A percentile compares a stretch with the other conserved stretches of the same genome.
These are phyloP conservation scores for Chunga burmeisteri DNA, from an alignment of 2,113 vertebrate species.

Conservation along the genomic window DNA sequence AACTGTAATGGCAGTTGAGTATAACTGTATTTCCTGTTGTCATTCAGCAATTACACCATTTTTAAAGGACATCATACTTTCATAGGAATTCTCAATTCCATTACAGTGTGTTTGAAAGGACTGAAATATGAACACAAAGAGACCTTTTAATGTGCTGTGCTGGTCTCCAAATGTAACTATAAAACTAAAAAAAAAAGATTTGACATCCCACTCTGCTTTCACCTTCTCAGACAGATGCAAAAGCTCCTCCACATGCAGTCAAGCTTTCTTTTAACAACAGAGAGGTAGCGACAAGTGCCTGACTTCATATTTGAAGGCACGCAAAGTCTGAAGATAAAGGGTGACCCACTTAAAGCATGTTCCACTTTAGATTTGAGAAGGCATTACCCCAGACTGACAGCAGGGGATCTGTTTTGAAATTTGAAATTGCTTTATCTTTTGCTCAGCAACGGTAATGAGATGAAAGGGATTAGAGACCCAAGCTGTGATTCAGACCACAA, in stretches of 20 bases:
- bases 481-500: not conserved
- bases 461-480: not conserved
- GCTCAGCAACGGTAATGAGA: not conserved
- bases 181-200: not conserved
- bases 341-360: not conserved
- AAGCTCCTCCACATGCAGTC: not conserved
- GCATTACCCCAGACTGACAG: not conserved
- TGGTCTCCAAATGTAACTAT: not conserved
- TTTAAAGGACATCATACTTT: not conserved
- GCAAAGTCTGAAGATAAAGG: not conserved
- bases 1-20: not conserved
- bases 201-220: not conserved
- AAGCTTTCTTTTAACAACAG: not conserved
- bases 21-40: not conserved
- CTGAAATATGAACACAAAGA: not conserved
- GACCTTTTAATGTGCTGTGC: not conserved
- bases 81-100: not conserved
- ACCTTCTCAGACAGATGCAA: not conserved
- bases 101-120: not conserved
- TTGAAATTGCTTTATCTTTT: not conserved
- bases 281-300: not conserved
- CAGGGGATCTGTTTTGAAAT: not conserved
- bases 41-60: not conserved
- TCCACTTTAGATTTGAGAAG: not conserved
- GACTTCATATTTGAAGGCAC: not conserved